A percentile compares a stretch with the other conserved stretches of the same genome.
Conservation (phyloP, 2,888 invertebrate genomes). For the Epiblema foenella region DNA sequence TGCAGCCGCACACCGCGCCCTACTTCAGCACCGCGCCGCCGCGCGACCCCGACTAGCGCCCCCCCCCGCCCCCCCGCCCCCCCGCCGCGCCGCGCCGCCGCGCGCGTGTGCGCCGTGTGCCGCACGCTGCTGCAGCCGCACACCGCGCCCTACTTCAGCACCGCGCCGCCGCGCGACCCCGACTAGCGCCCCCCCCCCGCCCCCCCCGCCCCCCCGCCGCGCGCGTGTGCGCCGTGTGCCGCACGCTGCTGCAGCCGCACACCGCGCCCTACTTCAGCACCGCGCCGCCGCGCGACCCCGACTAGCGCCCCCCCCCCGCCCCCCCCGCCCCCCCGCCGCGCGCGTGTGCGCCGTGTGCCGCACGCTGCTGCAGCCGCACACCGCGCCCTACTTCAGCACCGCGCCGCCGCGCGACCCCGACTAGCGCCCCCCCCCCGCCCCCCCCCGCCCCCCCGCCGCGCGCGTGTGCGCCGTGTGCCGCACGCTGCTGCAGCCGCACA, state of each 20-base stretch:
- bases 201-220: conserved; percentile 93
- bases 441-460: conserved; percentile 93
- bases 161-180: conserved; percentile 87
- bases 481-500: conserved; percentile 95
- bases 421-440: conserved; percentile 10
- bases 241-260: conserved; percentile 96
- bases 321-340: conserved; percentile 93
- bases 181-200: conserved; percentile 12
- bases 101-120: conserved; percentile 98
- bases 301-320: conserved; percentile 12
- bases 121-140: conserved; percentile 97
- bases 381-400: conserved; percentile 96
- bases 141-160: conserved; percentile 96
- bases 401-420: conserved; percentile 86
- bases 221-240: conserved; percentile 98
- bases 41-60: conserved; percentile 60
- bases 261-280: conserved; percentile 97
- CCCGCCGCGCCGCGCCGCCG: conserved; percentile 92
- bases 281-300: conserved; percentile 86
- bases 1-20: conserved; percentile 95
- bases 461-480: conserved; percentile 99
- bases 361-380: conserved; percentile 95
- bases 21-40: conserved; percentile 95
- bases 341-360: conserved; percentile 99
- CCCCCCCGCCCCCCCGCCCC: too few relatives aligned